Evolutionary conservation across 2,797 vertebrate species (phyloP), one percentile per base, ranked within the genome.

Genomic region (Myoxocephalus aenaeus): DNA sequence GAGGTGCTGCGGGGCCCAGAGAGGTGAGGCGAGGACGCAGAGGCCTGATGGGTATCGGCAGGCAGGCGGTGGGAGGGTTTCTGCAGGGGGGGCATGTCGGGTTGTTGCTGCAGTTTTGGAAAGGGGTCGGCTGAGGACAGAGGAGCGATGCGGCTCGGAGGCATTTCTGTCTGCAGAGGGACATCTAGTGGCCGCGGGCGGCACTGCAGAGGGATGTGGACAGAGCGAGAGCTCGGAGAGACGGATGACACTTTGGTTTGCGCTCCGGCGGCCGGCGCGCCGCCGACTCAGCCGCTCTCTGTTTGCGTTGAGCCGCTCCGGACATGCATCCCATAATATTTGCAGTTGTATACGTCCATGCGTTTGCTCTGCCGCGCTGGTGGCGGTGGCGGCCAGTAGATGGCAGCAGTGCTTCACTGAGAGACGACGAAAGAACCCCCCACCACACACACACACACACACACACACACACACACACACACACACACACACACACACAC

Each of bases 81-180:
- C 20, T 12, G 48, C 20, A 34, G 15, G 2, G 25, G 36, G 63
- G 67, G 58, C 70, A 38, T 7, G 65, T 54, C 64, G 74, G 5
- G 59, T 44, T 63, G 38, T 58, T 80, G 75, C 68, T 84, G 81
- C 79, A 72, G 86, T 80, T 88, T 77, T 36, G 77, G 27, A 62
- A 8, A 74, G 71, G 75, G 92, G 92, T 94, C 89, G 89, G 76
- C 57, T 87, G 92, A 94, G 93, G 93, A 94, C 93, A 94, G 87
- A 59, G 70, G 70, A 86, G 65, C 53, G 27, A 65, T 15, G n/a
- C 11, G 9, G n/a, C 63, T 38, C 56, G 0, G 27, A 50, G 50
- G 72, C 80, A 91, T 94, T 92, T 53, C 87, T 90, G 89, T 92
- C 90, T 80, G 83, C 80, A 86, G 48, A 69, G 89, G 84, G 93